phyloP scores from a whole-genome alignment of 2,113 vertebrate species.

The Carassius carassius region DNA sequence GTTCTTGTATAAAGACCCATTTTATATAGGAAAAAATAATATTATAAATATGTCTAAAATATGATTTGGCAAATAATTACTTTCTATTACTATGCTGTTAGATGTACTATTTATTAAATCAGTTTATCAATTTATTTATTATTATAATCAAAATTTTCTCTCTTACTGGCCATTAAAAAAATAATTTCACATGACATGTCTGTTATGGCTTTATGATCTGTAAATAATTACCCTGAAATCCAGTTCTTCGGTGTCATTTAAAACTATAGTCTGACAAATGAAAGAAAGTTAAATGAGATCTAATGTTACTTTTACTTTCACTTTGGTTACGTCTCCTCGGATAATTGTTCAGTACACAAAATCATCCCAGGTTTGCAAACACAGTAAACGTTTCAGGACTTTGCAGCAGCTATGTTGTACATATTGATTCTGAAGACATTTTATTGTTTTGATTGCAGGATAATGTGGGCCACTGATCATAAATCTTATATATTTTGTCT shows the following conservation, averaged over 20 bases:
- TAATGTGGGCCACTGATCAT: not conserved
- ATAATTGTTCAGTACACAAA: not conserved
- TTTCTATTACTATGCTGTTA: not conserved
- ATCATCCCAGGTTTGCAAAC: not conserved
- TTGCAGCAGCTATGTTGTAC: not conserved
- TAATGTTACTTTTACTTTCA: slow-evolving; percentile 30
- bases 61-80: not conserved
- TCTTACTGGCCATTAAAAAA: not conserved
- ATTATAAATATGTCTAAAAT: not conserved
- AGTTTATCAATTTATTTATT: not conserved
- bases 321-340: slow-evolving; percentile 8
- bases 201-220: not conserved
- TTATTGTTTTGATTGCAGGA: not conserved
- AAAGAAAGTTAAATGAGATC: slow-evolving; percentile 25
- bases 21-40: no score
- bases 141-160: no score
- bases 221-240: not conserved
- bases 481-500: not conserved
- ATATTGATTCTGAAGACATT: not conserved
- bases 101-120: not conserved
- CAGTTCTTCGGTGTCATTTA: not conserved
- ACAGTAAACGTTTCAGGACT: no score
- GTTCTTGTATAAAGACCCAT: no score
- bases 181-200: not conserved
- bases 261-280: not conserved